Percentiles rank a stretch among this genome's conserved stretches.
These are phyloP conservation scores for Lasioglossum figueresi DNA, from an alignment of 2,888 invertebrate genomes.

Conservation along the genomic window DNA sequence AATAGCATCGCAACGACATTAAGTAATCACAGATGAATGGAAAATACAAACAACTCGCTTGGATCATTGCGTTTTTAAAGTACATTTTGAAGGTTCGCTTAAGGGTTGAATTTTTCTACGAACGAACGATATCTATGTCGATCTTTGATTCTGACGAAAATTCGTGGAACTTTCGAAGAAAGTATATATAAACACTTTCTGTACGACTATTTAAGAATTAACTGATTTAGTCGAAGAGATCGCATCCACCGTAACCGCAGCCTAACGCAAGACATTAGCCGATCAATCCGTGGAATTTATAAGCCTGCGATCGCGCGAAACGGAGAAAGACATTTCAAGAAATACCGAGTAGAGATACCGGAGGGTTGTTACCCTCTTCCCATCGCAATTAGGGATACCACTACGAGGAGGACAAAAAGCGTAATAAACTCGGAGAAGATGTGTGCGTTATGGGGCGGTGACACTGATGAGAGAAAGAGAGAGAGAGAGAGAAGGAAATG, in stretches of 20 bases:
- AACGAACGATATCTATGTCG: too few relatives aligned
- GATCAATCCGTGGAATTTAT: not conserved
- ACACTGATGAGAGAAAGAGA: constrained; percentile 56
- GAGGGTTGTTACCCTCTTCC: constrained; percentile 18
- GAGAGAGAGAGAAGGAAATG: not conserved
- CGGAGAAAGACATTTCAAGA: not conserved
- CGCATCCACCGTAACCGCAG: not conserved
- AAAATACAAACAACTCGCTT: too few relatives aligned
- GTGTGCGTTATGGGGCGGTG: constrained; percentile 60
- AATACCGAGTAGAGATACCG: not conserved
- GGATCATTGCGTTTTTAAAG: too few relatives aligned
- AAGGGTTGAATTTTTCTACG: too few relatives aligned
- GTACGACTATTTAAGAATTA: not conserved
- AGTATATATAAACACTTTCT: too few relatives aligned
- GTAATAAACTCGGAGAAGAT: constrained; percentile 57
- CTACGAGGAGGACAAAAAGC: constrained; percentile 45
- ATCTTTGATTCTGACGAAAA: not conserved
- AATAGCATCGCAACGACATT: too few relatives aligned
- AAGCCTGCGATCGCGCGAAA: not conserved
- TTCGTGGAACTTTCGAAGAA: not conserved
- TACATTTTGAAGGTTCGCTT: too few relatives aligned
- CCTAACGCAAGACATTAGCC: not conserved
- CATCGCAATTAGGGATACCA: constrained; percentile 36
- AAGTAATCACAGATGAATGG: too few relatives aligned
- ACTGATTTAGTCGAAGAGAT: not conserved